Base-by-base conservation (phyloP, 1,140 invertebrate species). In the Cotesia vestalis region DNA sequence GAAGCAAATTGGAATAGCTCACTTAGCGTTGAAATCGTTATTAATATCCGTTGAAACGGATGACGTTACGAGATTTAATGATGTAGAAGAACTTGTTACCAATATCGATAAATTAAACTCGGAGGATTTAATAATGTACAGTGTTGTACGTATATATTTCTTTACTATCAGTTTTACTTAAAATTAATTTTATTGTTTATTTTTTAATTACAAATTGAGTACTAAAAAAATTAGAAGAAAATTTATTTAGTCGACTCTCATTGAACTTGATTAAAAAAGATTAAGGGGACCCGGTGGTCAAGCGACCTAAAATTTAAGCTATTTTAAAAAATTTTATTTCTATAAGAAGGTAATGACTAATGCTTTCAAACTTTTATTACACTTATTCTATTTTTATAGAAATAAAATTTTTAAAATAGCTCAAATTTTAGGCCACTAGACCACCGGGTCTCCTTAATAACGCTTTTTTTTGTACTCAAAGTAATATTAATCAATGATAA, bases 1-100 rank as follows among this genome's bases (percentile, higher is more conserved):
- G 82, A 84, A 88, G 51, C 89, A 90, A 62, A 89, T 95, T 61
- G 94, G 94, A 6, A 92, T 95, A 75, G 92, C 91, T 36, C 93
- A 95, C 84, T 87, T 95, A 61, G 92, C 91, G 69, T 79, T 94
- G 46, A 90, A 92, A 85, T 89, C 90, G 57, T 83, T 92, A 17
- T 78, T 93, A 20, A 85, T 84, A 55, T 86, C 84, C 34, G 73
- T 81, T 46, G 80, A 79, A 62, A 85, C 82, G 4, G 75, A 75
- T 6, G 84, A 88, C 69, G 77, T 57, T 57, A 64, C 69, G 4
- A 78, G 76, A 71, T 84, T 87, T 69, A 83, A 86, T 63, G 77
- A 84, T 72, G 79, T 85, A 60, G 83, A 86, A 74, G 78, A 80
- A 11, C 79, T 88, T 71, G 71, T 85, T 55, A 87, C 85, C 38